Conservation (phyloP, 2,888 invertebrate genomes). For the Cyrtodaria siliqua region DNA sequence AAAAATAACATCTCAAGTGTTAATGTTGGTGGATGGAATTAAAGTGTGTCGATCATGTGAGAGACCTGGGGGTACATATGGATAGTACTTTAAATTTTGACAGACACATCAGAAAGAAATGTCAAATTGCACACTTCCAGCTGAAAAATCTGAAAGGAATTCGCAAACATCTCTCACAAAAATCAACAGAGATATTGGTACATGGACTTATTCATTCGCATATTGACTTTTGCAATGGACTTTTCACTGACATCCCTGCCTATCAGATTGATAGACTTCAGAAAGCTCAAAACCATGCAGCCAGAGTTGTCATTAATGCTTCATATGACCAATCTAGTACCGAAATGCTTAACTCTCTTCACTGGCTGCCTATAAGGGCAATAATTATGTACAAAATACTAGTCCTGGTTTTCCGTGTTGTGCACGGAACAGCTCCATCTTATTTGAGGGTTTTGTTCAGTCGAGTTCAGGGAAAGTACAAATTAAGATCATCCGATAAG, state of each 20-base stretch:
- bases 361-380: no score
- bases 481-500: no score
- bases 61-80: constrained; percentile 40
- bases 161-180: constrained; percentile 21
- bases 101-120: constrained; percentile 24
- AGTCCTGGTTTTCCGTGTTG: no score
- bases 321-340: no score
- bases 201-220: constrained; percentile 25
- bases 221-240: constrained; percentile 34
- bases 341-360: no score
- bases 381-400: no score
- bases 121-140: constrained; percentile 37
- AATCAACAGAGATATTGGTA: constrained; percentile 28
- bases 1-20: constrained; percentile 31
- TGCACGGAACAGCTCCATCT: no score
- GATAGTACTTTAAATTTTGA: constrained; percentile 33
- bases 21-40: constrained; percentile 23
- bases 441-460: no score
- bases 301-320: no score
- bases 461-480: no score
- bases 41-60: constrained; percentile 37
- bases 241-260: constrained; percentile 31
- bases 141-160: constrained; percentile 32
- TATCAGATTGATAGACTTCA: no score
- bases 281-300: no score